phyloP scores from a whole-genome alignment of 2,113 vertebrate species.

The Todiramphus saurophagus region DNA sequence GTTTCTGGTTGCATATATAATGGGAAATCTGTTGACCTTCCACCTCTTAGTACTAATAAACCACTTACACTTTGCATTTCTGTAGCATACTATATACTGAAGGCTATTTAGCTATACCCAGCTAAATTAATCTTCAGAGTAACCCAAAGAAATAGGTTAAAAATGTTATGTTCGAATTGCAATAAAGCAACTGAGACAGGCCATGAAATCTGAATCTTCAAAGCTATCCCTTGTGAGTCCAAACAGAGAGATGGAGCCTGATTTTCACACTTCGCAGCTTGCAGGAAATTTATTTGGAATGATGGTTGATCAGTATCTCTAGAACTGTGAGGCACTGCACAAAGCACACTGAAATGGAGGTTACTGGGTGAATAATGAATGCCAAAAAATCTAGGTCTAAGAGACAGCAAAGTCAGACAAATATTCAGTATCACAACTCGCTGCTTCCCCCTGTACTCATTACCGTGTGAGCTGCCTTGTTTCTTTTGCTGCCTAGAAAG shows the following conservation, averaged over 20 bases:
- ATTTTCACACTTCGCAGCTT: neutral
- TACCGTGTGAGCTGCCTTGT: neutral
- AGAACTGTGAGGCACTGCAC: neutral
- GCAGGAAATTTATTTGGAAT: slow-evolving; percentile 15
- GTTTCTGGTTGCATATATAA: slow-evolving; percentile 25
- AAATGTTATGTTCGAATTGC: neutral
- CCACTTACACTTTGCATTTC: neutral
- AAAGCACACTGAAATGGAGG: neutral
- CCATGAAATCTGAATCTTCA: slow-evolving; percentile 25
- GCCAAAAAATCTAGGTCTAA: neutral
- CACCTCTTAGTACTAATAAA: slow-evolving; percentile 37
- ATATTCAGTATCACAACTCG: neutral
- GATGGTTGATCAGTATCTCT: neutral
- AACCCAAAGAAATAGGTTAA: slow-evolving; percentile 3
- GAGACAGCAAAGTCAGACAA: neutral
- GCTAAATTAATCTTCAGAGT: slow-evolving; percentile 4
- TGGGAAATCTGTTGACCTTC: slow-evolving; percentile 18
- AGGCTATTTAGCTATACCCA: neutral
- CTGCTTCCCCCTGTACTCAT: neutral
- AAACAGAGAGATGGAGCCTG: neutral
- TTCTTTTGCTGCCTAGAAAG: neutral
- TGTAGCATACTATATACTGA: neutral
- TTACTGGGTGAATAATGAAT: neutral
- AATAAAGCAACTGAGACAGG: slow-evolving; percentile 19
- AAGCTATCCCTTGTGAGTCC: neutral